These are phyloP conservation scores for Lasioglossum morio DNA, from an alignment of 2,888 invertebrate genomes.

Conservation along the genomic window DNA sequence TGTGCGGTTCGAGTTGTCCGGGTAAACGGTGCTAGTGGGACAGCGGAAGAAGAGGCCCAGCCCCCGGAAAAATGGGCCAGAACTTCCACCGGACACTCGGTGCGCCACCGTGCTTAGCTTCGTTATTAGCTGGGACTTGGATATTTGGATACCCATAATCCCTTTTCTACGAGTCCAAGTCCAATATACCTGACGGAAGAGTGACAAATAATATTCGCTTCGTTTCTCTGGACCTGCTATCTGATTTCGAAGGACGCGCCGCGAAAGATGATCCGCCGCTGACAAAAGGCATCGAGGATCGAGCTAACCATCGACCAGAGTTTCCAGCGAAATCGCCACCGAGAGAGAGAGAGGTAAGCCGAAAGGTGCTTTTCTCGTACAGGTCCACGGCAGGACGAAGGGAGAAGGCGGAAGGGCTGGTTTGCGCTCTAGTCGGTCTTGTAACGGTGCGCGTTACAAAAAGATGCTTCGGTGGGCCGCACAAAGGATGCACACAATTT, in stretches of 20 bases:
- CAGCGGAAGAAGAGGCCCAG: background rate
- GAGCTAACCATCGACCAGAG: constrained; percentile 14
- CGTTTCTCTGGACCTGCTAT: constrained; percentile 52
- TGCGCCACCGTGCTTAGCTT: constrained; percentile 71
- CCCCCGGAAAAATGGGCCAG: constrained; percentile 53
- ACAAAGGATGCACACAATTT: constrained; percentile 9
- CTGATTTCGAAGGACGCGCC: constrained; percentile 63
- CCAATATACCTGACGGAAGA: constrained; percentile 78
- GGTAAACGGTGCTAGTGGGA: constrained; percentile 38
- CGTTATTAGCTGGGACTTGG: constrained; percentile 77
- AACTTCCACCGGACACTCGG: constrained; percentile 45
- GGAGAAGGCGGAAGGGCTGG: background rate
- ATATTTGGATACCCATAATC: constrained; percentile 83
- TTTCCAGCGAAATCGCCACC: constrained; percentile 40
- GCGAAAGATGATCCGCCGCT: constrained; percentile 63
- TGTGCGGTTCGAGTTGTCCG: constrained; percentile 27
- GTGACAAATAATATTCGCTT: constrained; percentile 81
- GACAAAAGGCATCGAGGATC: constrained; percentile 51
- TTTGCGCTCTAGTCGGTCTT: background rate
- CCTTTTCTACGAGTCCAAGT: constrained; percentile 76
- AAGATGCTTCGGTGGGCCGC: background rate
- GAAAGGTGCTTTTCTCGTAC: background rate
- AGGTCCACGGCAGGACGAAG: background rate
- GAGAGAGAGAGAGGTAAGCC: constrained; percentile 22
- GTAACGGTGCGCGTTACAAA: constrained; percentile 22